Base-by-base conservation (phyloP, 2,888 invertebrate species). In the Linnaemya vulpina region DNA sequence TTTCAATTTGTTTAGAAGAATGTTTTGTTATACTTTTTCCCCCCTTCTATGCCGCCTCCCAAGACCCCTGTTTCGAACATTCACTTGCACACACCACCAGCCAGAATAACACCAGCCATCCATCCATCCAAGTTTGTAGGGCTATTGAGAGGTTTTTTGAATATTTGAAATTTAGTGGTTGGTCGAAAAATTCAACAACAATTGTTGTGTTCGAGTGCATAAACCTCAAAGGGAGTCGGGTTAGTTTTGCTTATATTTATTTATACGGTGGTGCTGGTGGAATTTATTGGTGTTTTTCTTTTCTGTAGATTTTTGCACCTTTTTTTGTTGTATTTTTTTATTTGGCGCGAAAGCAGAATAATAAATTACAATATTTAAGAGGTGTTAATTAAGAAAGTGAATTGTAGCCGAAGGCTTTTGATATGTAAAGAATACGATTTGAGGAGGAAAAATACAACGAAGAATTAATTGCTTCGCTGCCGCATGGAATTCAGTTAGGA, bases 101-200 rank as follows among this genome's bases (percentile, higher is more conserved):
- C 53, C 1, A 20, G n/a, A 30, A 38, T 25, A 13, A 17, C 20
- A 30, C 5, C 30, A 30, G 30, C 30, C 30, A 30, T 30, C n/a
- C n/a, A 17, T 46, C 49, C 49, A 43, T 55, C 9, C 43, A 46
- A 30, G 22, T 60, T 65, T 79, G 13, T 68, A 63, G 73, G 71
- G 81, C 77, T 74, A 81, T 74, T 74, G 49, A 65, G 84, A 58
- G 67, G 58, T 55, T 62, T 49, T 55, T 70, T 62, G 46, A 51
- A 43, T 77, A 74, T 78, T 75, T 74, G 65, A 78, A 81, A 70
- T 70, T 70, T 51, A 60, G 70, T 49, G 74, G 82, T 60, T 82
- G 51, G 60, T 38, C 49, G 49, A 70, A 65, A 78, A 82, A 77
- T 70, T 74, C 40, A 63, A 62, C 62, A 75, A 58, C 58, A 67